phyloP scores from a whole-genome alignment of 2,113 vertebrate species.

The Aphyosemion australe region DNA sequence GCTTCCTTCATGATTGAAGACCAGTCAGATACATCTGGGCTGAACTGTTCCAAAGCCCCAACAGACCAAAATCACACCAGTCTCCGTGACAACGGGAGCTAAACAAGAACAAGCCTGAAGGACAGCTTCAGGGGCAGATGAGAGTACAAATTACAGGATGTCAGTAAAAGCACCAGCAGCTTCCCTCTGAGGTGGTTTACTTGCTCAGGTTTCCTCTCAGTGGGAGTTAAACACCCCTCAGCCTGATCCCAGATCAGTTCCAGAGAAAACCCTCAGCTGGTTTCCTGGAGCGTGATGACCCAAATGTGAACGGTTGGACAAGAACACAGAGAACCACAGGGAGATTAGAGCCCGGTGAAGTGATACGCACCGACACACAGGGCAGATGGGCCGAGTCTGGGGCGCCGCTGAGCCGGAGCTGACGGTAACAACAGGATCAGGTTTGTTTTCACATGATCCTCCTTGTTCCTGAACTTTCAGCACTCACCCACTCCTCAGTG shows the following conservation, averaged over 20 bases:
- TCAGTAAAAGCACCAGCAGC: neutral
- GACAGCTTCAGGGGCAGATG: neutral
- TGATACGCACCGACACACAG: neutral
- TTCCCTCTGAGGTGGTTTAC: no score
- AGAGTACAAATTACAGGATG: neutral
- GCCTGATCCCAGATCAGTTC: neutral
- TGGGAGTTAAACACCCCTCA: no score
- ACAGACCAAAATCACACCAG: no score
- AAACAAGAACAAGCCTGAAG: neutral
- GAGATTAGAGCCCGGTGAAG: neutral
- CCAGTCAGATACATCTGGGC: no score
- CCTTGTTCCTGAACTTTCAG: conserved; percentile 5
- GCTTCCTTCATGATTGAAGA: no score
- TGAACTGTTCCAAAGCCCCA: no score
- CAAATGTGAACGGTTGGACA: neutral
- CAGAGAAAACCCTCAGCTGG: neutral
- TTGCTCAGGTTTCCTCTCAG: neutral
- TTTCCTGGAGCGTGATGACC: neutral
- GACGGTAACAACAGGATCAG: conserved; percentile 2
- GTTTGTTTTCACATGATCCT: conserved; percentile 1
- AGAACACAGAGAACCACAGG: neutral
- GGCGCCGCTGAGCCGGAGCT: neutral
- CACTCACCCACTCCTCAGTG: neutral
- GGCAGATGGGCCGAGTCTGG: neutral
- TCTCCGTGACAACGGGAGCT: no score